Percentiles rank a stretch among this genome's conserved stretches.
Conservation (phyloP, 2,888 invertebrate genomes). For the Pristionchus entomophagus region DNA sequence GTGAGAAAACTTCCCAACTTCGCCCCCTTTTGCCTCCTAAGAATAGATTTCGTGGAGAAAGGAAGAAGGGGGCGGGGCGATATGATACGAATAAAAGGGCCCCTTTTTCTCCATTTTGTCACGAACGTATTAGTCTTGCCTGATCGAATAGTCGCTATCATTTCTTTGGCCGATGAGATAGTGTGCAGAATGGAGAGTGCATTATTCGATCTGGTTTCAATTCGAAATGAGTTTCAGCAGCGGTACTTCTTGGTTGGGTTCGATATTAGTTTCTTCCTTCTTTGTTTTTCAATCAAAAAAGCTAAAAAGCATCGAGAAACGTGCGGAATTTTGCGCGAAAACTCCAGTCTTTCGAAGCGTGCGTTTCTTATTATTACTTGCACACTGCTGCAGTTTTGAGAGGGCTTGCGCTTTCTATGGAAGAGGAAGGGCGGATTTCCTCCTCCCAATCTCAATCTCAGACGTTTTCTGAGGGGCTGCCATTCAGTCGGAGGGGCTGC, state of each 20-base stretch:
- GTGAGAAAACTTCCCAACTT: not conserved
- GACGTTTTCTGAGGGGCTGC: not conserved
- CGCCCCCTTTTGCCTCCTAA: too few relatives aligned
- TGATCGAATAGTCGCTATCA: too few relatives aligned
- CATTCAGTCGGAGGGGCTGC: not conserved
- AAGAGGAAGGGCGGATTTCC: slow-evolving; percentile 24
- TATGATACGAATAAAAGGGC: not conserved
- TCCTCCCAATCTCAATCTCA: not conserved
- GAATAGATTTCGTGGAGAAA: too few relatives aligned
- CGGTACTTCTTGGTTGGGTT: not conserved
- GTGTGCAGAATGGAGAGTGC: too few relatives aligned
- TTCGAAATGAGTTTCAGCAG: not conserved
- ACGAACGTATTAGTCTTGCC: too few relatives aligned
- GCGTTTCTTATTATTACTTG: slow-evolving; percentile 23
- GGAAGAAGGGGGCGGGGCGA: too few relatives aligned
- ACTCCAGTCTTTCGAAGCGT: not conserved
- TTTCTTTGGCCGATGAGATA: too few relatives aligned
- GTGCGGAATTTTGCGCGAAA: not conserved
- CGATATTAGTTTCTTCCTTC: not conserved
- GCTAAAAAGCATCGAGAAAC: not conserved
- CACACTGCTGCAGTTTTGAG: not conserved
- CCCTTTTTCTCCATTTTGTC: not conserved
- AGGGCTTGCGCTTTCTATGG: not conserved
- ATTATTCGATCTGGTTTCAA: too few relatives aligned
- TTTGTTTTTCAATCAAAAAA: not conserved